Base-by-base conservation (phyloP, 2,797 vertebrate genomes). In the Gouania willdenowi region DNA sequence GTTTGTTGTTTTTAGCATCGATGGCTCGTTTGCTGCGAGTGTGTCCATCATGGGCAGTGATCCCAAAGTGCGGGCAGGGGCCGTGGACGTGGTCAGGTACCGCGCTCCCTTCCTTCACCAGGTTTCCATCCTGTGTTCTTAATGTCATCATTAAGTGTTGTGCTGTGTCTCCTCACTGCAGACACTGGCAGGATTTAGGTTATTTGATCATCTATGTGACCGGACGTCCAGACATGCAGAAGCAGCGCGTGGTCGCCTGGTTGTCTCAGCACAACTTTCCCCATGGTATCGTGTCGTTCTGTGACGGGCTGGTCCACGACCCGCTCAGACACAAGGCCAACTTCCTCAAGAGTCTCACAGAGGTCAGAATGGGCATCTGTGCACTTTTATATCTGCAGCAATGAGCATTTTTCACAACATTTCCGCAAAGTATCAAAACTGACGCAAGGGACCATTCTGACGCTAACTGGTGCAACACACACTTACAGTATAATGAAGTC, bases 11-110 rank as follows among this genome's bases (percentile, higher is more conserved):
- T 99, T 99, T 89, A 99, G 96, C 68, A 99, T 99, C 0, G 96
- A 99, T 0, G 96, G 97, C 28, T 99, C 97, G 38, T 99, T 99
- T 13, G 96, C 97, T 1, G 97, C 97, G 77, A 99, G 97, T 0
- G 96, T 99, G n/a, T 99, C 97, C 5, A 98, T 99, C 81, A 99
- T 99, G 97, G 97, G 97, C 64, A 98, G 95, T 0, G 97, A 99
- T 75, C 97, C 97, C 46, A 98, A 99, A 87, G 97, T 99, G 52
- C 85, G 97, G 0, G 94, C 97, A 0, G 97, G 97, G 56, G 97
- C 96, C 0, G 97, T 99, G 24, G 97, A 99, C 1, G 96, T 99
- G 6, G 97, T 99, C 71, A 94, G 97, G 97, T 99, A 82, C 56
- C 14, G 21, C 13, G 40, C 18, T 8, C 24, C 23, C 8, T 38